Base-by-base conservation (phyloP, 2,888 invertebrate species). In the Automeris io region DNA sequence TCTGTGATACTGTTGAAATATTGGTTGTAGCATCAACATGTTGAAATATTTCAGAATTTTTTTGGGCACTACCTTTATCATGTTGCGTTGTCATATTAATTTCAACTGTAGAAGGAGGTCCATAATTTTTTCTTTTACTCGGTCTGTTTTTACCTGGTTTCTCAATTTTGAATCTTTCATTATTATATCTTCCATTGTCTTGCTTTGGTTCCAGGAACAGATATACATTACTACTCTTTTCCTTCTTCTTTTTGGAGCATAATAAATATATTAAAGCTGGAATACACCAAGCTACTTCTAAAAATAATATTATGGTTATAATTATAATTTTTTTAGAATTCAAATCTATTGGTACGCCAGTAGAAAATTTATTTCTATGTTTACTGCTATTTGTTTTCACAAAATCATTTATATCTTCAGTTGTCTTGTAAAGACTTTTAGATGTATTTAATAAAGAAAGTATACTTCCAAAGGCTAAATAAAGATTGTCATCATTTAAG, bases 401-500 rank as follows among this genome's bases (percentile, higher is more conserved):
- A 35, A 16, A 35, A 31, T 9, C 46, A n/a, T 49, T 56, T 33
- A 47, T 19, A 12, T 47, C 44, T 16, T 48, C 25, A 26, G 49
- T 34, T 5, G 25, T 39, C 31, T 48, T 49, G 21, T 42, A 46
- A 6, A 49, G 23, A 3, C 46, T 43, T 29, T 47, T 54, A 4
- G 70, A 61, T 33, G 41, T 61, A 43, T 78, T 75, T 1, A 73
- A 43, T 35, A 83, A 50, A 11, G 76, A 62, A 1, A 89, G 61
- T 1, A 90, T 75, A 44, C 80, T 80, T 2, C 85, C 86, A 5
- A 90, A 76, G 2, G 81, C 90, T 2, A 89, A 73, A 52, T 91
- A 92, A 50, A 91, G 82, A 41, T 86, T 79, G 5, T 90, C 89
- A 50, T 91, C 91, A 34, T 78, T 77, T 11, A 91, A 73, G 56